Conservation (phyloP, 2,888 invertebrate genomes). For the Diaphora mendica region DNA sequence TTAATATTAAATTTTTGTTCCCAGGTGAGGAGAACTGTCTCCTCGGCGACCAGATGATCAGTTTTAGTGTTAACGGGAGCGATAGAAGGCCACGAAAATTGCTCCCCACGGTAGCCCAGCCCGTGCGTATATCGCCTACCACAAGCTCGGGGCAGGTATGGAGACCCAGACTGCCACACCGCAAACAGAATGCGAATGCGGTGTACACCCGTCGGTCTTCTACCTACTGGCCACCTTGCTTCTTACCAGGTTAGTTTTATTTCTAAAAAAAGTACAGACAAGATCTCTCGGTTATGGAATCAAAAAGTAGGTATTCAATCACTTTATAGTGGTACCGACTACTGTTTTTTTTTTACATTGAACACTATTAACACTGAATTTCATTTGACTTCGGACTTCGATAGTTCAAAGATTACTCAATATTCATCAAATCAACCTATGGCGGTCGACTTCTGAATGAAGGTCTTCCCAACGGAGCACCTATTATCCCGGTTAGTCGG, state of each 20-base stretch:
- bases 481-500: no score
- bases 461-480: no score
- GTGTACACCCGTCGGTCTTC: constrained; percentile 88
- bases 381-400: neutral
- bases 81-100: constrained; percentile 80
- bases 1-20: constrained; percentile 17
- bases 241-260: constrained; percentile 74
- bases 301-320: neutral
- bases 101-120: constrained; percentile 83
- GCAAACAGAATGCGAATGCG: constrained; percentile 87
- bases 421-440: no score
- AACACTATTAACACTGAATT: neutral
- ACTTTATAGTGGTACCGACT: neutral
- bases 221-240: constrained; percentile 88
- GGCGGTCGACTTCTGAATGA: no score
- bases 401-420: neutral
- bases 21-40: constrained; percentile 70
- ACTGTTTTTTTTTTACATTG: no score
- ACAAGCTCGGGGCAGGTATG: constrained; percentile 87
- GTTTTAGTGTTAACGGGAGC: constrained; percentile 70
- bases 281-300: neutral
- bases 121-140: constrained; percentile 87
- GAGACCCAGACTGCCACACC: constrained; percentile 84
- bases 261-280: neutral
- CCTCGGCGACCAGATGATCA: constrained; percentile 81